phyloP scores from a whole-genome alignment of 2,113 vertebrate genomes.

The Petrocephalus microphthalmus region DNA sequence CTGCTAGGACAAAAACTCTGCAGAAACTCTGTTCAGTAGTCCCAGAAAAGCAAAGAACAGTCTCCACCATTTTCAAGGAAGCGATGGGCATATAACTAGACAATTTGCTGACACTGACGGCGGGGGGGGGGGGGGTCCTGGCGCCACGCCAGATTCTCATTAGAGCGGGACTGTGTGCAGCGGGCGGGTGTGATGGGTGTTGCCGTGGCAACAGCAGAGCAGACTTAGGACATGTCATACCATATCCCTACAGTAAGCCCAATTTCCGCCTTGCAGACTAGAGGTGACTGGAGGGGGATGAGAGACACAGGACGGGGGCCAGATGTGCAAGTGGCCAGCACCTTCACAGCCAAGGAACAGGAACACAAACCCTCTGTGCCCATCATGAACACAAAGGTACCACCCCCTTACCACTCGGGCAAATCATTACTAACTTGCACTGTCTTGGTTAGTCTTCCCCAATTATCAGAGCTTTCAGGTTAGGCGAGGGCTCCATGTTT shows the following conservation, averaged over 20 bases:
- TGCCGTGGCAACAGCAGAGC: slow-evolving; percentile 55
- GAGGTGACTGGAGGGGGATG: slow-evolving; percentile 17
- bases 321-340: not conserved
- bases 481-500: not conserved
- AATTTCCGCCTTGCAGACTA: slow-evolving; percentile 30
- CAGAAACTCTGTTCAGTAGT: not conserved
- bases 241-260: slow-evolving; percentile 49
- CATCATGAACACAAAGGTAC: not conserved
- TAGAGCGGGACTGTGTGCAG: slow-evolving; percentile 25
- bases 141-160: slow-evolving; percentile 55
- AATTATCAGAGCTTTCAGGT: not conserved
- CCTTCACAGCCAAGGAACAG: not conserved
- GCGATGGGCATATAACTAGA: not conserved
- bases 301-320: slow-evolving; percentile 13
- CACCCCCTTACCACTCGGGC: not conserved
- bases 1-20: not conserved
- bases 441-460: not conserved
- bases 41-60: not conserved
- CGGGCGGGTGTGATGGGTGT: slow-evolving; percentile 44
- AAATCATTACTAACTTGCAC: not conserved
- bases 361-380: too few relatives aligned
- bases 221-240: slow-evolving; percentile 48
- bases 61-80: not conserved
- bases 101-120: not conserved
- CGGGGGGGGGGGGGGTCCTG: slow-evolving; percentile 40